These are phyloP conservation scores for Gastrophysa polygoni DNA, from an alignment of 2,888 invertebrate genomes.

Conservation along the genomic window DNA sequence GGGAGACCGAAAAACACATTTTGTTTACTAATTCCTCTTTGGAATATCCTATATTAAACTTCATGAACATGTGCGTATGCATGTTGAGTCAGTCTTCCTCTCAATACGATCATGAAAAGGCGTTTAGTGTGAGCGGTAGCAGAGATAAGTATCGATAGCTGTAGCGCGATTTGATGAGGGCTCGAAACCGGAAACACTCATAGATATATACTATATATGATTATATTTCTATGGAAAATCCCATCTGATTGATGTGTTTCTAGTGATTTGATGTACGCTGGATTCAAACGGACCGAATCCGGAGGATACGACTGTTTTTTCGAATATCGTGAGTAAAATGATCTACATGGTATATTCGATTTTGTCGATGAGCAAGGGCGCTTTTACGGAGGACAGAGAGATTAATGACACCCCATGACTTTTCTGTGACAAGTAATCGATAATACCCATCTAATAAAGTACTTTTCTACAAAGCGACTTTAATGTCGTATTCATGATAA, in stretches of 20 bases:
- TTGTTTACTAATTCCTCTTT: background rate
- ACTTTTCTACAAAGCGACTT: too few species aligned
- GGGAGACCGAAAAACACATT: background rate
- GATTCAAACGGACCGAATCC: slow-evolving; percentile 69
- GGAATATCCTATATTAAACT: background rate
- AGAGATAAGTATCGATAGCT: too few species aligned
- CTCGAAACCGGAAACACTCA: background rate
- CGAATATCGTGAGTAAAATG: slow-evolving; percentile 73
- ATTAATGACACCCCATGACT: too few species aligned
- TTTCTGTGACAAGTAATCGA: too few species aligned
- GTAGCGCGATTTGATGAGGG: background rate
- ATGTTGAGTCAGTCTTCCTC: background rate
- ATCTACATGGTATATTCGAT: too few species aligned
- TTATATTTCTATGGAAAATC: too few species aligned
- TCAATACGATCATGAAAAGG: background rate
- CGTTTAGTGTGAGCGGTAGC: too few species aligned
- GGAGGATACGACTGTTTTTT: slow-evolving; percentile 73
- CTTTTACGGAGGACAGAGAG: too few species aligned
- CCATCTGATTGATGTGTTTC: background rate
- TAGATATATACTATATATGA: too few species aligned
- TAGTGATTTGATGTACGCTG: slow-evolving; percentile 63
- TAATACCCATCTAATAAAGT: too few species aligned
- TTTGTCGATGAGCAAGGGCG: too few species aligned
- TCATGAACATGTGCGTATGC: background rate
- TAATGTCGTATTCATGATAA: too few species aligned